Percentiles rank a stretch among this genome's conserved stretches.
Evolutionary conservation across 2,888 invertebrate genomes (phyloP).

Genomic region (Callyntrura guangdongensis): DNA sequence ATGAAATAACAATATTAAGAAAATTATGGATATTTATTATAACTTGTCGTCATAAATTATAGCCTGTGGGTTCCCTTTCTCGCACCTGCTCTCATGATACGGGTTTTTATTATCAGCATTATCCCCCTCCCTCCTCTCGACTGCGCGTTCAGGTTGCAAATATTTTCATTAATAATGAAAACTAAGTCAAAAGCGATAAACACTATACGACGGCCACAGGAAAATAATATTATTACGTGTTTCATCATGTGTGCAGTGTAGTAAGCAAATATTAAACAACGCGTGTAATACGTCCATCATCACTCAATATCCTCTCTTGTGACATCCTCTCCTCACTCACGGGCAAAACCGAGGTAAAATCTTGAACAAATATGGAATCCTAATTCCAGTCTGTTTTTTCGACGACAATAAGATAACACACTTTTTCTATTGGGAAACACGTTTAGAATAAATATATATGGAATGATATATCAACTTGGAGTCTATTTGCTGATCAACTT

Average conservation of each 20-base stretch:
- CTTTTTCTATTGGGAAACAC: not conserved
- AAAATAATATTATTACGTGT: not conserved
- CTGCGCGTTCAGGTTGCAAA: no score
- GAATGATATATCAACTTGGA: constrained; percentile 11
- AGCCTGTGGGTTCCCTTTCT: not conserved
- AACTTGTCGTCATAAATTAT: constrained; percentile 30
- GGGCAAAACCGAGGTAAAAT: constrained; percentile 6
- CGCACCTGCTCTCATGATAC: not conserved
- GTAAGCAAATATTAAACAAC: constrained; percentile 30
- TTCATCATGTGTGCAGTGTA: not conserved
- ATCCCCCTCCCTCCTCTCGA: not conserved
- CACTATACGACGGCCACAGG: not conserved
- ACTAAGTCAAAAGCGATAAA: constrained; percentile 51
- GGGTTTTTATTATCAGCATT: constrained; percentile 17
- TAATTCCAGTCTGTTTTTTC: not conserved
- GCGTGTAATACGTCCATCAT: constrained; percentile 52
- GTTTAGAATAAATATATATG: not conserved
- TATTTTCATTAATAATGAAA: constrained; percentile 8
- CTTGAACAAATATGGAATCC: not conserved
- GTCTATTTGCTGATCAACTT: constrained; percentile 39
- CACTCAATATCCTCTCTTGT: not conserved
- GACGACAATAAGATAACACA: constrained; percentile 24
- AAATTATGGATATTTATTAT: constrained; percentile 6
- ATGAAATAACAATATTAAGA: constrained; percentile 2
- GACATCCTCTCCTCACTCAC: not conserved